Base-by-base conservation (phyloP, 2,113 vertebrate species). In the Columbina picui region DNA sequence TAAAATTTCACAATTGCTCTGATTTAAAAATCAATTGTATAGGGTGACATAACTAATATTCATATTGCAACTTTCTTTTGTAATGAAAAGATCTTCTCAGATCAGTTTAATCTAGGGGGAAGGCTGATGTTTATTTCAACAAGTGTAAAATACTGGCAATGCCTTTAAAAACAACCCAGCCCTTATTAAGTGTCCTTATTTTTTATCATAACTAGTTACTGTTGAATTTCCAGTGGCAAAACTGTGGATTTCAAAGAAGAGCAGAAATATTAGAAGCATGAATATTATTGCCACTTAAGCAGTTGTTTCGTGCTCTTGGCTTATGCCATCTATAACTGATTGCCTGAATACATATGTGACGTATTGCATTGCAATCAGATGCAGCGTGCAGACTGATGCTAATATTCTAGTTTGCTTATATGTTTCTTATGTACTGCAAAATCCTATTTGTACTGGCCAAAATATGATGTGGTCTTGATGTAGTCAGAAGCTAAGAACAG, bases 391-490 rank as follows among this genome's bases (percentile, higher is more conserved):
- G 45, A 39, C 5, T 22, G 19, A 25, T 17, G 39, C 3, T 78
- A 64, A 20, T 15, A 10, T 13, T 43, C 4, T 9, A 0, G 7
- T n/a, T 69, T 47, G 22, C 7, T 84, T 14, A 5, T 22, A 1
- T 11, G 74, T 61, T 19, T 17, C 21, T 17, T 30, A 14, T 10
- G 30, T 41, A 7, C 56, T 63, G 17, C 25, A 75, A 45, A 87
- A 55, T 32, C 22, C 32, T 30, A n/a, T 34, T 69, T 1, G 5
- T 38, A 4, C 10, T 36, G 55, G 27, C 4, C 36, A 16, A 52
- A 45, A 7, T 2, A 20, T 14, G 41, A 2, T 23, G 49, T 14
- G 20, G 29, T 16, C 6, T 1, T 2, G 17, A 7, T 17, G 4
- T 21, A 22, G 12, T 17, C 36, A 36, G 79, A 63, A 87, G 18